A percentile compares a stretch with the other conserved stretches of the same genome.
Evolutionary conservation across 2,888 invertebrate species (phyloP).

Genomic region (Temnothorax ravouxi): DNA sequence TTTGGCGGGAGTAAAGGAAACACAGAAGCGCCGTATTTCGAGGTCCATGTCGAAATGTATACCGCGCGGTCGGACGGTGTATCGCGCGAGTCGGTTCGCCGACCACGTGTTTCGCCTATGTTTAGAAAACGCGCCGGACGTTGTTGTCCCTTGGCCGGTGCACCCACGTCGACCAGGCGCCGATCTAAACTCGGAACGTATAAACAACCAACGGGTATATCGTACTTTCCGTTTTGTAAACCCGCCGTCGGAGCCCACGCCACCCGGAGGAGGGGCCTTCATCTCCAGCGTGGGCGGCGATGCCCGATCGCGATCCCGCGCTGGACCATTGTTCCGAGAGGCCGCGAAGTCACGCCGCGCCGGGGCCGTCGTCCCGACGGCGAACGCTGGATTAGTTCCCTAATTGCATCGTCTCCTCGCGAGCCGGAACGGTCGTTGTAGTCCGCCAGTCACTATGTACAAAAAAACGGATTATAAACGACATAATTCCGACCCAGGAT

Average conservation of each 20-base stretch:
- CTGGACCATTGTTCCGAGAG: conserved; percentile 59
- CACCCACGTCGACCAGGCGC: conserved; percentile 60
- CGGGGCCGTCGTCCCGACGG: conserved; percentile 8
- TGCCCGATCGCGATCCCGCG: conserved; percentile 45
- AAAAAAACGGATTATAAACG: no score
- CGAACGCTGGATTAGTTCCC: conserved; percentile 16
- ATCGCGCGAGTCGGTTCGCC: conserved; percentile 50
- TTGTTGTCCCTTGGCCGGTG: conserved; percentile 67
- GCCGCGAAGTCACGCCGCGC: conserved; percentile 30
- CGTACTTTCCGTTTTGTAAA: conserved; percentile 63
- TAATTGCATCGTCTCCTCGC: conserved; percentile 34
- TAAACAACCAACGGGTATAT: conserved; percentile 56
- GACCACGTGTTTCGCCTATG: conserved; percentile 70
- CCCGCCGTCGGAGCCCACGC: background rate
- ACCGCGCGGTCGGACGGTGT: background rate
- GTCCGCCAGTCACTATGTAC: no score
- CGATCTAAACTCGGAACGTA: conserved; percentile 70
- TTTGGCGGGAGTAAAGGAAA: background rate
- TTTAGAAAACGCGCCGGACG: conserved; percentile 74
- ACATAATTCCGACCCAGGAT: no score
- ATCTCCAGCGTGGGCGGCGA: conserved; percentile 55
- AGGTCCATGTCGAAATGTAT: background rate
- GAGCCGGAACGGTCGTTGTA: background rate
- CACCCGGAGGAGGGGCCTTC: background rate
- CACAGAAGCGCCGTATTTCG: conserved; percentile 10